Evolutionary conservation across 2,888 invertebrate genomes (phyloP), one percentile per base, ranked within the genome.

Genomic region (Stenodera caucasica): DNA sequence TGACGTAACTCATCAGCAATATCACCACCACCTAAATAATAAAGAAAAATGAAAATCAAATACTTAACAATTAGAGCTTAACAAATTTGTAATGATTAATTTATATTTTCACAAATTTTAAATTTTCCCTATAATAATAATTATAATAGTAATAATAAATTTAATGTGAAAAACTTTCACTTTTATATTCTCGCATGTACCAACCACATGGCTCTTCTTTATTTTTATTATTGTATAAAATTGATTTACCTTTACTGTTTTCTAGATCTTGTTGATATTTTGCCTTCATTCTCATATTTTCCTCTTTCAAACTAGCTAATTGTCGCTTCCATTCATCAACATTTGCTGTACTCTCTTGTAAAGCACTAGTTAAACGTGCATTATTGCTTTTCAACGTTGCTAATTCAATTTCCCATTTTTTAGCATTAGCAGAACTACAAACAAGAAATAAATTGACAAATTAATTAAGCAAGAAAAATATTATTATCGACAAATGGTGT

Each of bases 281-380:
- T 51, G 86, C 85, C 78, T 90, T 90, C 73, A 94, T 88, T 61
- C 93, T 85, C 65, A 91, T 89, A 79, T 95, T 95, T 80, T 95
- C 94, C 80, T 95, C 94, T 79, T 94, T 89, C 77, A 94, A 92
- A 70, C 92, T 90, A 72, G 96, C 96, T 72, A 98, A 84, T 80
- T 98, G 97, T 65, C 96, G 87, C 81, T 98, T 98, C 98, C 98
- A 98, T 81, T 98, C 97, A 77, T 98, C 98, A 29, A 98, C 98
- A 80, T 98, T 98, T 60, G 97, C 94, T 32, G 97, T 97, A 76
- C 95, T 96, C 74, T 91, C 91, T 81, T 98, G 97, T 60, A 98
- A 85, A 15, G 98, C 97, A 72, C 95, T 94, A 6, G 98, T 98
- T 75, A 98, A 84, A 67, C 97, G 88, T 33, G 94, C 89, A 81